These are phyloP conservation scores for Sciurus carolinensis DNA, from an alignment of 2,797 vertebrate species.

Conservation along the genomic window DNA sequence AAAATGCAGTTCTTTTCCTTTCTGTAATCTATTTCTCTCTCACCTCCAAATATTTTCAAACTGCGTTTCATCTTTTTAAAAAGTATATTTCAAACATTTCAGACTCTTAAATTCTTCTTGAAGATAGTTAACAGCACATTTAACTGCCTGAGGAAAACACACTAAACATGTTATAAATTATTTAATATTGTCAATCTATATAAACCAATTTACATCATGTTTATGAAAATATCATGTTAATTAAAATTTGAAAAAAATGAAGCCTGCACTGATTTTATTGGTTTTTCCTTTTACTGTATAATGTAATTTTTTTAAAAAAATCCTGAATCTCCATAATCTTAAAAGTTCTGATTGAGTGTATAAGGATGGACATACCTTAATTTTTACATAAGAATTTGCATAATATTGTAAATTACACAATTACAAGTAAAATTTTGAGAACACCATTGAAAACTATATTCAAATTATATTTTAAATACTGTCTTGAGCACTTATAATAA, in stretches of 20 bases:
- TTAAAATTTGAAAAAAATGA: constrained; percentile 26
- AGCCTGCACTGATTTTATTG: not conserved
- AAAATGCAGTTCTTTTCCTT: not conserved
- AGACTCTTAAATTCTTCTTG: not conserved
- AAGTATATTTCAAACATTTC: not conserved
- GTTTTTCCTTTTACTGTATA: not conserved
- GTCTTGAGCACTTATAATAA: constrained; percentile 5
- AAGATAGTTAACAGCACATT: not conserved
- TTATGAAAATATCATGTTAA: not conserved
- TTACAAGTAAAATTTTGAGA: not conserved
- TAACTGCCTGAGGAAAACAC: not conserved
- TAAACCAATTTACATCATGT: not conserved
- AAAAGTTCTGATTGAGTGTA: not conserved
- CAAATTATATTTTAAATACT: constrained; percentile 10
- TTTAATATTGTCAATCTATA: not conserved
- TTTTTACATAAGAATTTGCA: not conserved
- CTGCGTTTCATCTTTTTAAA: not conserved
- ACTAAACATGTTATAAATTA: not conserved
- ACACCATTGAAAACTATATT: not conserved
- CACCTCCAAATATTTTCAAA: not conserved
- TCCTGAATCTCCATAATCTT: not conserved
- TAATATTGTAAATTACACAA: not conserved
- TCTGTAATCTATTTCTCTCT: not conserved
- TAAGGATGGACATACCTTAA: not conserved
- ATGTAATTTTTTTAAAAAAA: not conserved